These are phyloP conservation scores for Dasypogon diadema DNA, from an alignment of 2,888 invertebrate genomes.

Conservation along the genomic window DNA sequence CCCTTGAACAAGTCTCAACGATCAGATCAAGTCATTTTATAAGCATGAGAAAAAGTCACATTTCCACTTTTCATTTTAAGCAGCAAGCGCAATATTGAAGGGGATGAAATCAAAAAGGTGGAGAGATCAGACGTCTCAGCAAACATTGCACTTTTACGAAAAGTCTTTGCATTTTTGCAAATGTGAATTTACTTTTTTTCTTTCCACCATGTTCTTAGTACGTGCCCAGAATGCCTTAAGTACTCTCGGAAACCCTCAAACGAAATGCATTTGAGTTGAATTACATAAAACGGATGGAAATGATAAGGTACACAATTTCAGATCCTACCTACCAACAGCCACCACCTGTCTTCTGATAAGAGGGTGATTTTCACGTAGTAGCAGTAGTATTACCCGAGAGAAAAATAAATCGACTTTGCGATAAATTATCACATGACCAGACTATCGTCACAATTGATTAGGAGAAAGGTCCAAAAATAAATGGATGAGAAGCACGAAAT, in stretches of 20 bases:
- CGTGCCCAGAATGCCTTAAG: constrained; percentile 17
- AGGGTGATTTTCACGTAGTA: constrained; percentile 32
- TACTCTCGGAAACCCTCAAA: constrained; percentile 8
- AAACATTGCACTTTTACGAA: constrained; percentile 30
- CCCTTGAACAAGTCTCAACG: too few relatives aligned
- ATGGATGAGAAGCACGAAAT: constrained; percentile 35
- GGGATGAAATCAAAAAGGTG: not conserved
- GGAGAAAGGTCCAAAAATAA: constrained; percentile 25
- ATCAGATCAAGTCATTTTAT: too few relatives aligned
- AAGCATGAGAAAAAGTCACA: too few relatives aligned
- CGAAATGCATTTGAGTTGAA: constrained; percentile 22
- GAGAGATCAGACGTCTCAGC: constrained; percentile 1
- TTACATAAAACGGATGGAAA: not conserved
- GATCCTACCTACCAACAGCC: not conserved
- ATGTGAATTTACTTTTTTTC: not conserved
- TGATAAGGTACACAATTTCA: too few relatives aligned
- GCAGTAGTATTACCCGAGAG: constrained; percentile 15
- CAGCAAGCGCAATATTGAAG: not conserved
- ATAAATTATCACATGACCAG: constrained; percentile 31
- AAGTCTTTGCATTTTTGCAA: constrained; percentile 33
- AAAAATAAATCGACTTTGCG: constrained; percentile 37
- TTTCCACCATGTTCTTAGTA: not conserved
- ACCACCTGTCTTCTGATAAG: not conserved
- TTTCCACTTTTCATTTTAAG: not conserved
- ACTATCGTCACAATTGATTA: constrained; percentile 38